Evolutionary conservation across 2,113 vertebrate species (phyloP).

Genomic region (Passer domesticus): DNA sequence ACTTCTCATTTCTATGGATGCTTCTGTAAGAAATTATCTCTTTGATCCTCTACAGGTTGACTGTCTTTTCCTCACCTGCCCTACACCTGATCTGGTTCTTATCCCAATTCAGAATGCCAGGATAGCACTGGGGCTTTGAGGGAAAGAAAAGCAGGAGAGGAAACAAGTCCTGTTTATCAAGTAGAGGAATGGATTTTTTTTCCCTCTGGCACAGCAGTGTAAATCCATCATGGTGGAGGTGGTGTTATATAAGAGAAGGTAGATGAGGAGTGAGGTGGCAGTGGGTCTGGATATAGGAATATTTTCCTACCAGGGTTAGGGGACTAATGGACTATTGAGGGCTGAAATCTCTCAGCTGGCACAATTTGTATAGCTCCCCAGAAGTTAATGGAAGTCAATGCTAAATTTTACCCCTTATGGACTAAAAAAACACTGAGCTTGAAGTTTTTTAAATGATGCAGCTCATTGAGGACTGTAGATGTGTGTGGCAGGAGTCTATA

Average conservation of each 20-base stretch:
- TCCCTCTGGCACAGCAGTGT: accelerated
- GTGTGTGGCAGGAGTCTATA: background rate
- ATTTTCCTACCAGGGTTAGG: background rate
- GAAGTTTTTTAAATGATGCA: background rate
- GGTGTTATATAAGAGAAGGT: background rate
- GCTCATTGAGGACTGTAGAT: background rate
- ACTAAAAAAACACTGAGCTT: background rate
- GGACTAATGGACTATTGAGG: background rate
- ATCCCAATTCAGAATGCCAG: background rate
- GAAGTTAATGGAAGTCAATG: background rate
- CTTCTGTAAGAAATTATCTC: background rate
- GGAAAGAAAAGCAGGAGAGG: background rate
- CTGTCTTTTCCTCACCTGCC: background rate
- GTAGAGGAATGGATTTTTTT: background rate
- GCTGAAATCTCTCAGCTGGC: background rate
- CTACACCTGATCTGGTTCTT: background rate
- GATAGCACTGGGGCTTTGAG: background rate
- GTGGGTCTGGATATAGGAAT: background rate
- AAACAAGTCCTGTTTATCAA: background rate
- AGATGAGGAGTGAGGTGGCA: background rate
- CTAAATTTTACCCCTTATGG: background rate
- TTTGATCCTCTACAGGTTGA: background rate
- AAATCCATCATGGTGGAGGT: background rate
- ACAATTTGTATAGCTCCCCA: background rate
- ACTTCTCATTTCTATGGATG: background rate